Percentiles rank a stretch among this genome's conserved stretches.
Conservation (phyloP, 2,797 vertebrate genomes). For the Numenius phaeopus region DNA sequence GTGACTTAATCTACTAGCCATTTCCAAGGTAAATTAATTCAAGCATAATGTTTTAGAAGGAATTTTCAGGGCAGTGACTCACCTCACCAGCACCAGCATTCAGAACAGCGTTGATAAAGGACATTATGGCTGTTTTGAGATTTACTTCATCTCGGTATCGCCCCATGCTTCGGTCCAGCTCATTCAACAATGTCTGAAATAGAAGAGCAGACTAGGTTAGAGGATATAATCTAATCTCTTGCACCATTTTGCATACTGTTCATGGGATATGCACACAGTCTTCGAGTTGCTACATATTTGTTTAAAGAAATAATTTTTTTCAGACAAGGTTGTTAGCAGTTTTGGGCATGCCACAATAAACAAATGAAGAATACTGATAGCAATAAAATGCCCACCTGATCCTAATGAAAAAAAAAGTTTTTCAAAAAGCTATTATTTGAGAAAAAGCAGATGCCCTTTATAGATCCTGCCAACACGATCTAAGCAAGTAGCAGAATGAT, state of each 20-base stretch:
- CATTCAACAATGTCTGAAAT: constrained; percentile 89
- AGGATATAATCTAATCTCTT: background rate
- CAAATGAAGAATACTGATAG: background rate
- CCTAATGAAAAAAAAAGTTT: background rate
- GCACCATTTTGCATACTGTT: background rate
- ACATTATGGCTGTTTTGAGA: constrained; percentile 98
- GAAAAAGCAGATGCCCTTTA: background rate
- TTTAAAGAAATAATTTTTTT: background rate
- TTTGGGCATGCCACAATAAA: background rate
- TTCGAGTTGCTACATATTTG: background rate
- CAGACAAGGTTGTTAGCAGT: background rate
- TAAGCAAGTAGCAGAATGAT: background rate
- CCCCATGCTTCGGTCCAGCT: constrained; percentile 92
- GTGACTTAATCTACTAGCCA: background rate
- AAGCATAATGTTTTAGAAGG: background rate
- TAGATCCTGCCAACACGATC: background rate
- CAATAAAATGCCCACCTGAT: background rate
- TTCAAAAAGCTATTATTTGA: background rate
- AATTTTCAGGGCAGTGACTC: constrained; percentile 40
- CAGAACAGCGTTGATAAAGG: constrained; percentile 96
- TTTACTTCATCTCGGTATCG: constrained; percentile 96
- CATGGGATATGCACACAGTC: background rate
- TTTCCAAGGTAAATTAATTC: background rate
- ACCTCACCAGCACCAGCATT: constrained; percentile 97
- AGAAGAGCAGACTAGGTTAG: background rate